These are phyloP conservation scores for Neolamprologus devosi DNA, from an alignment of 2,113 vertebrate genomes.

Conservation along the genomic window DNA sequence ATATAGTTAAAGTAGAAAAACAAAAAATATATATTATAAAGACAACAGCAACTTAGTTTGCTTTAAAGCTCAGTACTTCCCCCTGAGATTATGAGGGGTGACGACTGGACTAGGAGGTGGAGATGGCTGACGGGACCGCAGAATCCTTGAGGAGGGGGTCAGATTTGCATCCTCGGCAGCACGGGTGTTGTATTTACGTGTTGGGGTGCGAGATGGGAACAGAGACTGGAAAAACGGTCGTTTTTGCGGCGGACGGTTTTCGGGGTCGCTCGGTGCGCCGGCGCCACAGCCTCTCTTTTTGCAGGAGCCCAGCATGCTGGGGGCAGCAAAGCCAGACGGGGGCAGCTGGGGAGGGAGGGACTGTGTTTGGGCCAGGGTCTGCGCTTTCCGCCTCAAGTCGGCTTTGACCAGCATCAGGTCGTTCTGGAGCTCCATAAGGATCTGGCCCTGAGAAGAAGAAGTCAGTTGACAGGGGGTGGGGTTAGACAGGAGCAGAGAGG, in stretches of 20 bases:
- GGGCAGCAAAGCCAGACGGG: constrained; percentile 57
- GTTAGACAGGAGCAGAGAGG: constrained; percentile 33
- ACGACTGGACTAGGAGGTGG: constrained; percentile 63
- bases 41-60: not conserved
- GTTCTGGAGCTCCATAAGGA: constrained; percentile 88
- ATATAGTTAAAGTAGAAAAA: not conserved
- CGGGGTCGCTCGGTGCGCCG: constrained; percentile 54
- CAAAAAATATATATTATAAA: not conserved
- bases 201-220: constrained; percentile 48
- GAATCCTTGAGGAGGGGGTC: constrained; percentile 71
- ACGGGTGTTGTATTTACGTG: constrained; percentile 49
- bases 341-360: constrained; percentile 57
- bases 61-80: constrained; percentile 40
- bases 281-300: constrained; percentile 77
- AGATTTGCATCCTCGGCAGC: constrained; percentile 13
- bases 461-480: constrained; percentile 21
- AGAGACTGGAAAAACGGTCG: constrained; percentile 78
- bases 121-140: constrained; percentile 72
- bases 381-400: constrained; percentile 80
- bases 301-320: constrained; percentile 58
- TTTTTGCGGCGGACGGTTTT: constrained; percentile 84
- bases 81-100: constrained; percentile 60
- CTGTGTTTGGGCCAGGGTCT: constrained; percentile 70
- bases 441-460: constrained; percentile 80
- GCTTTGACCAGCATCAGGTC: constrained; percentile 85